Evolutionary conservation across 2,797 vertebrate genomes (phyloP).

Genomic region (Hydrophis major): DNA sequence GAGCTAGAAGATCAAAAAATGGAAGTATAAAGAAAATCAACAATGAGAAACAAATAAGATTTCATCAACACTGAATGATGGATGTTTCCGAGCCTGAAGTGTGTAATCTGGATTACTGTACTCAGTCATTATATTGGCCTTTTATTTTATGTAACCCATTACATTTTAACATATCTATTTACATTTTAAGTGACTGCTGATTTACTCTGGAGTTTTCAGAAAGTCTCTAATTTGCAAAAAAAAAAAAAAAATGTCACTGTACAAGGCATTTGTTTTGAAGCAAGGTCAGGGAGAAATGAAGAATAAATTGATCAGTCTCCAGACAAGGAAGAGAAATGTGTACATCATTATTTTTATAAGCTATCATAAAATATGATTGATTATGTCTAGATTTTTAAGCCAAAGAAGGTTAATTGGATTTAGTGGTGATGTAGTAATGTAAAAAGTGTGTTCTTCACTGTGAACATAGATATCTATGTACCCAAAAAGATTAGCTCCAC

Average conservation of each 20-base stretch:
- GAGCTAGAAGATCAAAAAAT: constrained; percentile 7
- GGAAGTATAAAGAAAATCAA: neutral
- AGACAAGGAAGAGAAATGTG: neutral
- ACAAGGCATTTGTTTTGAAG: neutral
- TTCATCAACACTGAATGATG: neutral
- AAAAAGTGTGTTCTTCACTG: neutral
- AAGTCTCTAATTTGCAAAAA: neutral
- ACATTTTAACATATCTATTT: neutral
- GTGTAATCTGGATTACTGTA: neutral
- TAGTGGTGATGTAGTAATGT: neutral
- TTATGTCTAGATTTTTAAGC: neutral
- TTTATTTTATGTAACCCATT: neutral
- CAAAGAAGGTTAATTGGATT: neutral
- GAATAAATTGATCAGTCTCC: neutral
- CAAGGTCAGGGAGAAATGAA: neutral
- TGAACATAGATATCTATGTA: neutral
- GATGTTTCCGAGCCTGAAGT: neutral
- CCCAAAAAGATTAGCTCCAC: neutral
- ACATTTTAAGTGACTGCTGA: neutral
- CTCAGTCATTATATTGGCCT: neutral
- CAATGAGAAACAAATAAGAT: neutral
- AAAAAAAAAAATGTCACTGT: neutral
- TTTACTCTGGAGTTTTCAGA: constrained; percentile 1
- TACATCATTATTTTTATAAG: neutral
- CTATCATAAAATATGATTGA: neutral